A percentile compares a stretch with the other conserved stretches of the same genome.
phyloP scores from a whole-genome alignment of 2,113 vertebrate species.

The Salminus brasiliensis region DNA sequence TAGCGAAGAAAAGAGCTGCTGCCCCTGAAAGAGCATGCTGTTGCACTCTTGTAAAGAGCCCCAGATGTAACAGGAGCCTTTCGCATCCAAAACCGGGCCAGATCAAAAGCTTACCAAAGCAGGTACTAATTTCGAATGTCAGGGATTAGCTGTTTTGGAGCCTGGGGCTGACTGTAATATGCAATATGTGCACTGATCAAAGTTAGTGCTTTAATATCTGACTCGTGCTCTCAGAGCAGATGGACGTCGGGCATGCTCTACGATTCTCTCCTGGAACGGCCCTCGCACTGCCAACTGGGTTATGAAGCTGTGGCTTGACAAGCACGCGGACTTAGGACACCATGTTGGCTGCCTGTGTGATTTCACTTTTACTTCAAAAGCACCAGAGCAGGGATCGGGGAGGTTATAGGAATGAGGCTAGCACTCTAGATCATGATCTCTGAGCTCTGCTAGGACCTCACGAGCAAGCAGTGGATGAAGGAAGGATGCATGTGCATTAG shows the following conservation, averaged over 20 bases:
- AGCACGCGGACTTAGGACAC: too few species aligned
- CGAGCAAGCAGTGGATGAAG: neutral
- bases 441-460: too few species aligned
- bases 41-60: slow-evolving; percentile 61
- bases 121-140: slow-evolving; percentile 65
- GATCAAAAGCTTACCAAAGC: slow-evolving; percentile 70
- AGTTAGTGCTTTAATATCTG: slow-evolving; percentile 49
- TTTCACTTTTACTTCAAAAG: too few species aligned
- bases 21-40: slow-evolving; percentile 64
- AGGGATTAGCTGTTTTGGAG: slow-evolving; percentile 61
- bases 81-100: slow-evolving; percentile 51
- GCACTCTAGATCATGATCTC: too few species aligned
- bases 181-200: slow-evolving; percentile 54
- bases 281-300: too few species aligned
- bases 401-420: too few species aligned
- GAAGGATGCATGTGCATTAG: neutral
- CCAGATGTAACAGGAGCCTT: slow-evolving; percentile 58
- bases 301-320: neutral
- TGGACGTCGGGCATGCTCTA: neutral
- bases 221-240: slow-evolving; percentile 43
- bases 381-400: too few species aligned
- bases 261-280: neutral
- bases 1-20: slow-evolving; percentile 51
- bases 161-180: slow-evolving; percentile 39
- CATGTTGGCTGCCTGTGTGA: too few species aligned